Conservation (phyloP, 2,113 vertebrate genomes). For the Ardeotis arabs region DNA sequence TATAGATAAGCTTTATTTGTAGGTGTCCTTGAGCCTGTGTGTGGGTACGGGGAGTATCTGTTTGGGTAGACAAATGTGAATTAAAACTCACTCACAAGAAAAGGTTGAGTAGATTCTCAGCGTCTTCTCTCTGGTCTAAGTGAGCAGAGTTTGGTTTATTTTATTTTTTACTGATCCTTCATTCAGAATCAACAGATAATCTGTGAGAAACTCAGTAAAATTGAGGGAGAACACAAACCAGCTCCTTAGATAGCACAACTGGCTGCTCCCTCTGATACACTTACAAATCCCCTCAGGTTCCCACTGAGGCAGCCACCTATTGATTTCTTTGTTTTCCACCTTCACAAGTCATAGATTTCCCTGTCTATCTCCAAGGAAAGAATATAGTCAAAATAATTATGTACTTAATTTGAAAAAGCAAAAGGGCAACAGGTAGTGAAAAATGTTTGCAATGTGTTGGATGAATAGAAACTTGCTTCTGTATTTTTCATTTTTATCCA, state of each 20-base stretch:
- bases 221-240: background rate
- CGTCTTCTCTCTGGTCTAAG: background rate
- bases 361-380: constrained; percentile 34
- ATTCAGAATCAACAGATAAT: background rate
- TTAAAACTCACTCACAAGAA: background rate
- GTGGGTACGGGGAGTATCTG: background rate
- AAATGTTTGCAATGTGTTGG: constrained; percentile 22
- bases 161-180: background rate
- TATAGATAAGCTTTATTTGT: background rate
- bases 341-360: constrained; percentile 70
- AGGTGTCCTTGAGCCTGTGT: background rate
- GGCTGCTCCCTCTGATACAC: constrained; percentile 10
- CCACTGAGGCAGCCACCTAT: constrained; percentile 49
- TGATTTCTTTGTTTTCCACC: constrained; percentile 74
- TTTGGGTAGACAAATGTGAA: background rate
- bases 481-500: background rate
- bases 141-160: background rate
- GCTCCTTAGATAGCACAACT: constrained; percentile 6
- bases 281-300: constrained; percentile 53
- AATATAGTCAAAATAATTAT: constrained; percentile 68
- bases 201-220: background rate
- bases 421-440: constrained; percentile 61
- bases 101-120: background rate
- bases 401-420: constrained; percentile 69
- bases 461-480: background rate